Evolutionary conservation across 2,113 vertebrate genomes (phyloP).

Genomic region (Gavia stellata): DNA sequence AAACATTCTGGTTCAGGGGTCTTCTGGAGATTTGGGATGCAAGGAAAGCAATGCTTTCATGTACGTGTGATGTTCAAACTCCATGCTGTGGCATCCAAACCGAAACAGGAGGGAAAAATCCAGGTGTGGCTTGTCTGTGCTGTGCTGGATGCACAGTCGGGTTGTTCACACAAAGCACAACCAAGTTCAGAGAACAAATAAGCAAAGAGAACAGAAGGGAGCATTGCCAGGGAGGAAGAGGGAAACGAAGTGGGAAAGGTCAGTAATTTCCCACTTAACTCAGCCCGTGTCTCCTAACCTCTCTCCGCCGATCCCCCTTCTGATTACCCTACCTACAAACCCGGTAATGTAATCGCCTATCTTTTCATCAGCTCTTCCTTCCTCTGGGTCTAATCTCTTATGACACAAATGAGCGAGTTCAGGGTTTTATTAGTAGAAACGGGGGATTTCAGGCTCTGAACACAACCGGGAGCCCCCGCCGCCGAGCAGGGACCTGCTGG

Average conservation of each 20-base stretch:
- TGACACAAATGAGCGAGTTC: rapidly evolving
- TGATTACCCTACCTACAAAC: not conserved
- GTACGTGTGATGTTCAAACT: not conserved
- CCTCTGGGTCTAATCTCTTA: not conserved
- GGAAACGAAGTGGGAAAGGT: not conserved
- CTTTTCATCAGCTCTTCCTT: not conserved
- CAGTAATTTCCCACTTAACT: not conserved
- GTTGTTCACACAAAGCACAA: not conserved
- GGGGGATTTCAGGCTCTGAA: not conserved
- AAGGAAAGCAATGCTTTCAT: not conserved
- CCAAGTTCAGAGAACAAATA: not conserved
- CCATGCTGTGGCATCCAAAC: not conserved
- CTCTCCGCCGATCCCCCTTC: not conserved
- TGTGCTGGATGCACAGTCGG: rapidly evolving
- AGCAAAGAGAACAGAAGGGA: not conserved
- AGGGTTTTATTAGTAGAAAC: not conserved
- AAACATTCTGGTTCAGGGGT: not conserved
- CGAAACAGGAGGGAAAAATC: not conserved
- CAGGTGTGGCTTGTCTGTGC: not conserved
- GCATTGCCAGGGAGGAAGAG: not conserved
- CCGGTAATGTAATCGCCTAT: rapidly evolving
- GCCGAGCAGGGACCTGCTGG: not conserved
- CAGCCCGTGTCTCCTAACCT: not conserved
- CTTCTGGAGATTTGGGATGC: not conserved
- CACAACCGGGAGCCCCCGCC: not conserved